Evolutionary conservation across 1,140 invertebrate species (phyloP).

Genomic region (Drosophila persimilis): DNA sequence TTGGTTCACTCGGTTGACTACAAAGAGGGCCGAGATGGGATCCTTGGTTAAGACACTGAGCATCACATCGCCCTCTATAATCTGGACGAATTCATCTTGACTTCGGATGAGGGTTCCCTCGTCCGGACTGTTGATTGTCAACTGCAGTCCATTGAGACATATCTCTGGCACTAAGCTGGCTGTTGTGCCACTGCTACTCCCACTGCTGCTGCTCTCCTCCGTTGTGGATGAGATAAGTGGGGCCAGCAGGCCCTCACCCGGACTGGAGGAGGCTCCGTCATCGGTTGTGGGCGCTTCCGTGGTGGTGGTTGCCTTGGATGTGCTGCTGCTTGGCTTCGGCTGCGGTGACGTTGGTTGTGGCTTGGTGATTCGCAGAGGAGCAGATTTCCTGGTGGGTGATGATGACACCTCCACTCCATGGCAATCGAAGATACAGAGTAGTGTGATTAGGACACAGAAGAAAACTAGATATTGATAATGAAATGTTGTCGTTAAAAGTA

Average conservation of each 20-base stretch:
- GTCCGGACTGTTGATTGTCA: conserved; percentile 39
- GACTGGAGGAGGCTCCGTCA: conserved; percentile 12
- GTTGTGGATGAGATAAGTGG: conserved; percentile 62
- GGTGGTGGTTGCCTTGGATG: conserved; percentile 35
- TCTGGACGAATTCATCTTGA: conserved; percentile 67
- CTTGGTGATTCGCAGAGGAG: conserved; percentile 62
- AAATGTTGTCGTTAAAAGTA: neutral
- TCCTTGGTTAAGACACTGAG: conserved; percentile 73
- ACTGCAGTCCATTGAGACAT: conserved; percentile 68
- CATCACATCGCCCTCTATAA: conserved; percentile 74
- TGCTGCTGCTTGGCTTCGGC: conserved; percentile 25
- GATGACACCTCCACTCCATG: conserved; percentile 24
- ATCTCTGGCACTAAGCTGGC: conserved; percentile 61
- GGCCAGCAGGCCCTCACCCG: conserved; percentile 39
- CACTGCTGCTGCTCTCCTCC: conserved; percentile 23
- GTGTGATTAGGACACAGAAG: conserved; percentile 25
- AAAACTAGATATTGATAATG: conserved; percentile 27
- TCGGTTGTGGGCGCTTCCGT: conserved; percentile 30
- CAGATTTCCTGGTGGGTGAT: conserved; percentile 50
- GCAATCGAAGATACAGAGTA: conserved; percentile 27
- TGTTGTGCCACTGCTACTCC: conserved; percentile 32
- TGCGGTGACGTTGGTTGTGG: conserved; percentile 57
- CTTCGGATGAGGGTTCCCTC: conserved; percentile 47
- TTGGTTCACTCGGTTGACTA: conserved; percentile 76
- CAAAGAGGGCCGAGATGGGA: conserved; percentile 70